These are phyloP conservation scores for Herpetotheres cachinnans DNA, from an alignment of 2,113 vertebrate genomes.

Conservation along the genomic window DNA sequence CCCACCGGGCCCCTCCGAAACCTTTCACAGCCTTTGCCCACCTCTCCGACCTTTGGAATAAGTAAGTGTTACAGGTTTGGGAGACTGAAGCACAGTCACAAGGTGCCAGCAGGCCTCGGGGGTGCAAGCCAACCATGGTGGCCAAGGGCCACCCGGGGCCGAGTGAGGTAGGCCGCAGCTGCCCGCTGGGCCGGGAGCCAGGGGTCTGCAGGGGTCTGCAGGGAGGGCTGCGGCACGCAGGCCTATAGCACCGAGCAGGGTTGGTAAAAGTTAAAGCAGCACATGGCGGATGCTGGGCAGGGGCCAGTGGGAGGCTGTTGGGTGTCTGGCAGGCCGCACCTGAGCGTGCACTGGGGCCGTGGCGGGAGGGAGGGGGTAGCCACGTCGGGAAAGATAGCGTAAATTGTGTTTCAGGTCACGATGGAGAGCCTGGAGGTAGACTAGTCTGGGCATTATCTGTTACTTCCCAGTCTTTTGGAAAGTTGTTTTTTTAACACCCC, in stretches of 20 bases:
- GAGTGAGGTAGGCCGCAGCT: background rate
- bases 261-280: too few species aligned
- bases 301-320: too few species aligned
- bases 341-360: accelerated
- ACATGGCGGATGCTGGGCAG: background rate
- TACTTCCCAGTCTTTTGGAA: background rate
- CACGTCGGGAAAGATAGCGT: accelerated
- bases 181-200: background rate
- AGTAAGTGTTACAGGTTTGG: accelerated
- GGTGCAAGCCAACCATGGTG: too few species aligned
- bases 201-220: too few species aligned
- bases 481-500: background rate
- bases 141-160: background rate
- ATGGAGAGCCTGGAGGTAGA: background rate
- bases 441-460: background rate
- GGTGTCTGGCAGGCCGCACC: background rate
- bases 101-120: too few species aligned
- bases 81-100: background rate
- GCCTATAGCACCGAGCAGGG: too few species aligned
- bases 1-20: background rate
- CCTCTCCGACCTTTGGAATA: background rate
- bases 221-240: background rate
- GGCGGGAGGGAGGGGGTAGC: background rate
- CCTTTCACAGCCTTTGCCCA: background rate
- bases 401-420: too few species aligned